Percentiles rank a stretch among this genome's conserved stretches.
phyloP scores from a whole-genome alignment of 1,140 invertebrate species.

The Oncopodura yosiiana region DNA sequence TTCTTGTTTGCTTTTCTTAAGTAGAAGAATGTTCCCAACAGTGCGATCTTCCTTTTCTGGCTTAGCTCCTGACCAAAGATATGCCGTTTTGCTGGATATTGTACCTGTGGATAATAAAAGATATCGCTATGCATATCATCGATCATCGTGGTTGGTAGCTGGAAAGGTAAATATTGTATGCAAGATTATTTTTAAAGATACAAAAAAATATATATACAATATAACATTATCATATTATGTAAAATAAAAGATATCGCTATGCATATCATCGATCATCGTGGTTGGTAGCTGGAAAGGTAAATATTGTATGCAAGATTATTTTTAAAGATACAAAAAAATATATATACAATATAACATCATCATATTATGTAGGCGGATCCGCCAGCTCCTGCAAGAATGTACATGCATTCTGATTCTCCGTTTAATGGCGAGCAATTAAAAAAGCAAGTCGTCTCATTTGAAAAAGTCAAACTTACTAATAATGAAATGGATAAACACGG shows the following conservation, averaged over 20 bases:
- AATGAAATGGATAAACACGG: conserved; percentile 59
- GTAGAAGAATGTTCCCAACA: conserved; percentile 60
- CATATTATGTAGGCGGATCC: conserved; percentile 60
- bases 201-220: too few species aligned
- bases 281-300: conserved; percentile 60
- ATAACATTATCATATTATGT: too few species aligned
- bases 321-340: too few species aligned
- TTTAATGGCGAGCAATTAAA: conserved; percentile 53
- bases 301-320: too few species aligned
- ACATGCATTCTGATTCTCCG: conserved; percentile 56
- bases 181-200: too few species aligned
- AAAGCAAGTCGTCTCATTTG: conserved; percentile 61
- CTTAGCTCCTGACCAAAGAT: conserved; percentile 44
- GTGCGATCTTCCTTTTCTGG: conserved; percentile 52
- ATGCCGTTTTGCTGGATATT: conserved; percentile 55
- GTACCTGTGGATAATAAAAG: conserved; percentile 55
- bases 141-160: conserved; percentile 57
- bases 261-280: conserved; percentile 59
- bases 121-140: conserved; percentile 60
- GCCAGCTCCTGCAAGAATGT: conserved; percentile 49
- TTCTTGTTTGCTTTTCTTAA: conserved; percentile 17
- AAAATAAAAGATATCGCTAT: conserved; percentile 59
- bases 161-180: too few species aligned
- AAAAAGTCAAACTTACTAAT: conserved; percentile 63
- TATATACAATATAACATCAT: too few species aligned